These are phyloP conservation scores for Pelusios castaneus DNA, from an alignment of 2,113 vertebrate species.

Conservation along the genomic window DNA sequence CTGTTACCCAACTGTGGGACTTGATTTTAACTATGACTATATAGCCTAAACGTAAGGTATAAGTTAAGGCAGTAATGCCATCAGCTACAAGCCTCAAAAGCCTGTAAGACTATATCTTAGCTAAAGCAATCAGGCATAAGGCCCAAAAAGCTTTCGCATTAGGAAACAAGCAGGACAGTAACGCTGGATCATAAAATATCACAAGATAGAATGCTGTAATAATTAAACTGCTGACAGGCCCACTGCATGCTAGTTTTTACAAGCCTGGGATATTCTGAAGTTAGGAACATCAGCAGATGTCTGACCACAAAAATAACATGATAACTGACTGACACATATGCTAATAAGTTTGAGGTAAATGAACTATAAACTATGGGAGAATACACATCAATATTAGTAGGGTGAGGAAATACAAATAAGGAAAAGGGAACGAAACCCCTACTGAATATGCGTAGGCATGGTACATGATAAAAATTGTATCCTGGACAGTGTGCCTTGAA, in stretches of 20 bases:
- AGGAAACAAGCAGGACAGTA: neutral
- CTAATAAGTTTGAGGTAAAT: neutral
- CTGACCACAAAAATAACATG: neutral
- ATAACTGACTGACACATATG: neutral
- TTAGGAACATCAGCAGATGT: neutral
- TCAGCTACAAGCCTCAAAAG: neutral
- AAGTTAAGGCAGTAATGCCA: neutral
- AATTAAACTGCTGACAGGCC: neutral
- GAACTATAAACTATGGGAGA: neutral
- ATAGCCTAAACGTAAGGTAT: neutral
- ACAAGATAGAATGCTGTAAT: neutral
- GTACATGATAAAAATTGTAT: neutral
- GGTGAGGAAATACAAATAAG: neutral
- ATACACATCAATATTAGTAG: neutral
- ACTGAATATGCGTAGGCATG: neutral
- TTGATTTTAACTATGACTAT: conserved; percentile 9
- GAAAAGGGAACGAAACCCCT: neutral
- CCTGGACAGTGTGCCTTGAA: neutral
- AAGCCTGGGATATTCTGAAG: neutral
- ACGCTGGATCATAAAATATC: neutral
- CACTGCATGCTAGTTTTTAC: neutral
- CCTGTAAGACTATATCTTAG: neutral
- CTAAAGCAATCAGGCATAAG: neutral
- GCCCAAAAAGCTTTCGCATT: neutral
- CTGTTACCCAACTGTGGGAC: neutral